Evolutionary conservation across 2,113 vertebrate genomes (phyloP), one percentile per base, ranked within the genome.

Genomic region (Spea bombifrons): DNA sequence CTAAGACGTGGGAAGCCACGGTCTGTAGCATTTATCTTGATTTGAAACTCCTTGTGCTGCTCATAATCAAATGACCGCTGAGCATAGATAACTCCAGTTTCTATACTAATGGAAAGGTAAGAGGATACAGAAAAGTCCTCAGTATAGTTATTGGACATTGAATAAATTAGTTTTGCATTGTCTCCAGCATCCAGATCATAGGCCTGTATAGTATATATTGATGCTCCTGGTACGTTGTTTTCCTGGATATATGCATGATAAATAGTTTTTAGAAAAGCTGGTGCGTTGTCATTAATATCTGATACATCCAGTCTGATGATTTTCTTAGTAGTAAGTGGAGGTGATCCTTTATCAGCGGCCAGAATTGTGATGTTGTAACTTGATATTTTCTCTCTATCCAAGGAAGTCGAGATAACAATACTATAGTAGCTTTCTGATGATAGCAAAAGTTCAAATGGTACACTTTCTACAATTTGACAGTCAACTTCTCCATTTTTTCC

Each of bases 11-110:
- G 74, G 8, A 30, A 66, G 0, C 64, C 64, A 66, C 6, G n/a
- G 45, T 94, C 92, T 50, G 5, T 74, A 15, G 72, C 72, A 13
- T 13, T 68, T 46, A 68, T 68, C 5, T 68, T 43, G 12, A 68
- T 68, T 47, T 68, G 66, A 15, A 86, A 57, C 61, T 53, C 75
- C 61, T 85, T 89, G 0, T 95, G 90, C 82, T 93, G 92, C 79
- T 97, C 95, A 0, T 96, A 92, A 86, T 97, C 95, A 85, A 97
- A 88, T 47, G 94, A 89, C 53, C 91, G 87, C 82, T 91, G 79
- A 75, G 90, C 73, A 82, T 89, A 80, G 72, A 92, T 66, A 80
- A 85, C 48, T 66, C 78, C 3, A 69, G 70, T 47, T 79, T 43
- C n/a, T 17, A 84, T 80, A 76, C 87, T 85, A 44, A 90, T 71